Conservation (phyloP, 1,140 invertebrate genomes). For the Musca domestica region DNA sequence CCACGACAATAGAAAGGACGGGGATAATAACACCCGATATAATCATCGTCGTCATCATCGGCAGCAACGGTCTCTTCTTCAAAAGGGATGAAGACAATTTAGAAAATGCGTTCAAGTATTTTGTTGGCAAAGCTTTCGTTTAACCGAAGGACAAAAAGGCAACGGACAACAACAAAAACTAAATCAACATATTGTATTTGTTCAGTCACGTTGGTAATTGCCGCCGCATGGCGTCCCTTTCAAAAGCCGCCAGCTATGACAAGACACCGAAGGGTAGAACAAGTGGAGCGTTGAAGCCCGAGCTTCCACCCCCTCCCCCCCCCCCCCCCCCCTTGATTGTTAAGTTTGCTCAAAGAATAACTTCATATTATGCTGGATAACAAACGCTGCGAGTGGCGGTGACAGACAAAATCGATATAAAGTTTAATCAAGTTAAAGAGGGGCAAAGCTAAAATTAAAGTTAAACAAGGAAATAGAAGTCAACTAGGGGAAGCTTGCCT, state of each 20-base stretch:
- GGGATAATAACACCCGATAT: constrained; percentile 6
- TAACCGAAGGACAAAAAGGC: background rate
- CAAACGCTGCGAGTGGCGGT: background rate
- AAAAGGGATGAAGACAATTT: constrained; percentile 22
- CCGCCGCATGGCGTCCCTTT: constrained; percentile 11
- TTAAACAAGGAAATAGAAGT: background rate
- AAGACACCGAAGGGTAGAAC: background rate
- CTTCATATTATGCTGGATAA: background rate
- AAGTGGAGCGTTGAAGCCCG: background rate
- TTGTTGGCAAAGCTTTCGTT: constrained; percentile 16
- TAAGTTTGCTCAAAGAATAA: constrained; percentile 7
- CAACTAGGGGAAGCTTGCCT: too few relatives aligned
- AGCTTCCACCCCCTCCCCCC: too few relatives aligned
- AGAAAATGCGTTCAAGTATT: constrained; percentile 18
- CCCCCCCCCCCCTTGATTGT: too few relatives aligned
- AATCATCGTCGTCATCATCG: background rate
- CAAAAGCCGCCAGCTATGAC: constrained; percentile 2
- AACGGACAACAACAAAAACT: background rate
- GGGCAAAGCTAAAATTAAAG: background rate
- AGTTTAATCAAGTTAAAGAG: constrained; percentile 15
- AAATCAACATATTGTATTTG: constrained; percentile 22
- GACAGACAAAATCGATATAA: constrained; percentile 8
- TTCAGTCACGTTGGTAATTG: constrained; percentile 22
- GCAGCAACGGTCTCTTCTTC: too few relatives aligned
- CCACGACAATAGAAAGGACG: background rate